These are phyloP conservation scores for Cercopithecus mitis DNA, from an alignment of 2,797 vertebrate genomes.

Conservation along the genomic window DNA sequence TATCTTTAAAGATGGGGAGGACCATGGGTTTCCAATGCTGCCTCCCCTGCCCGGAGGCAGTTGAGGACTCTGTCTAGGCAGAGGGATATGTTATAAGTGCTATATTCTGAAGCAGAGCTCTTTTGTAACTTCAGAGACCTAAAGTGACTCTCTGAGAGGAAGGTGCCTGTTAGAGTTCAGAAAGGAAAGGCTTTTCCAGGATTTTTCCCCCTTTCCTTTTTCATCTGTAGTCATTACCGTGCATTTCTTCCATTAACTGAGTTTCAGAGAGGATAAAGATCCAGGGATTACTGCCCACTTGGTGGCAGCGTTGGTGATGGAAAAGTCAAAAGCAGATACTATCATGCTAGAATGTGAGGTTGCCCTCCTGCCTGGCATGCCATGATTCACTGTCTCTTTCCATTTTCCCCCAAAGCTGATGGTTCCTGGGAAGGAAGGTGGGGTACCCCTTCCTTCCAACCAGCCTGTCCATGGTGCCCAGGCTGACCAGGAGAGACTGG, in stretches of 20 bases:
- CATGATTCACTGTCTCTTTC: constrained; percentile 40
- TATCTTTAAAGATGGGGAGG: constrained; percentile 81
- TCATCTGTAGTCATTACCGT: not conserved
- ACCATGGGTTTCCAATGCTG: not conserved
- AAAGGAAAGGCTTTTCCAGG: not conserved
- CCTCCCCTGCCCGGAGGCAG: not conserved
- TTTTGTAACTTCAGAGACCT: not conserved
- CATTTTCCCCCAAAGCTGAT: constrained; percentile 84
- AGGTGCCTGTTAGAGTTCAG: not conserved
- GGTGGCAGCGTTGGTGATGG: not conserved
- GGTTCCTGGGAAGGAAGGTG: constrained; percentile 92
- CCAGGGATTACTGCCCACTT: not conserved
- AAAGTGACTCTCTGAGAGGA: not conserved
- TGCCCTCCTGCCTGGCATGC: not conserved
- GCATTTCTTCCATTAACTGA: not conserved
- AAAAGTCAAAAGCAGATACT: not conserved
- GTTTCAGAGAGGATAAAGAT: constrained; percentile 8
- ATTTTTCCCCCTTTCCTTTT: not conserved
- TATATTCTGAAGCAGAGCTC: not conserved
- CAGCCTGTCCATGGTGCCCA: constrained; percentile 91
- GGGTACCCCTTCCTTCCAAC: constrained; percentile 86
- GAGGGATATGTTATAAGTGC: not conserved
- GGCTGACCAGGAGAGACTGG: constrained; percentile 88
- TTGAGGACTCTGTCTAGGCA: not conserved
- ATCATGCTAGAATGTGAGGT: not conserved